Evolutionary conservation across 2,888 invertebrate genomes (phyloP), one percentile per base, ranked within the genome.

Genomic region (Cheilosia soror): DNA sequence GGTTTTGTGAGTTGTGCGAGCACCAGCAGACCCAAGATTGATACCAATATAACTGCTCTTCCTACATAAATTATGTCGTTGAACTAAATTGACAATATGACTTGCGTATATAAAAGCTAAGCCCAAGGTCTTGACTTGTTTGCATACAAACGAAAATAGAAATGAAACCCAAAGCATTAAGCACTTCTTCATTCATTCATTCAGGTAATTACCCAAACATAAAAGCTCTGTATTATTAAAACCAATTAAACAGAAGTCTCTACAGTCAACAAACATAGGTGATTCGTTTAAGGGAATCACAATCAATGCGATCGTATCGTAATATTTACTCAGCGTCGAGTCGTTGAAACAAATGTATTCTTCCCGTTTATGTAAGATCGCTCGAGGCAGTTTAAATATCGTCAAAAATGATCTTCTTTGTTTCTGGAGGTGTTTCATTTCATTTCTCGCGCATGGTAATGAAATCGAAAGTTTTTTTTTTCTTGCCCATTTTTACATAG

Each of bases 381-480:
- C 77, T 40, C 13, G n/a, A 40, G 55, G 72, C 65, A 37, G 1
- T 31, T 53, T 55, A 53, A 51, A 42, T 76, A 63, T 81, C 76
- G 9, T 20, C 20, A 7, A 53, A 66, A 83, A 42, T 49, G 62
- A 83, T 78, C 78, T 78, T 83, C 78, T 66, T 83, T 81, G 75
- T 81, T 63, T 49, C 51, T 68, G 44, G 29, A 9, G 65, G 47
- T 47, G 55, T 66, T 37, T 27, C 29, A 25, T 44, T 33, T 47
- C 15, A 25, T 57, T 65, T 33, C 44, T 53, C 60, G 31, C 31
- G 40, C 51, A 15, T 25, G 55, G 42, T 66, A 83, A 78, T 72
- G 82, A 78, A 78, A 83, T 73, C 72, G 78, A 83, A 78, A 83
- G 82, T 78, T 68, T 62, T 58, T 55, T 42, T 58, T 63, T 33